phyloP scores from a whole-genome alignment of 2,113 vertebrate genomes.

The Empidonax alnorum region DNA sequence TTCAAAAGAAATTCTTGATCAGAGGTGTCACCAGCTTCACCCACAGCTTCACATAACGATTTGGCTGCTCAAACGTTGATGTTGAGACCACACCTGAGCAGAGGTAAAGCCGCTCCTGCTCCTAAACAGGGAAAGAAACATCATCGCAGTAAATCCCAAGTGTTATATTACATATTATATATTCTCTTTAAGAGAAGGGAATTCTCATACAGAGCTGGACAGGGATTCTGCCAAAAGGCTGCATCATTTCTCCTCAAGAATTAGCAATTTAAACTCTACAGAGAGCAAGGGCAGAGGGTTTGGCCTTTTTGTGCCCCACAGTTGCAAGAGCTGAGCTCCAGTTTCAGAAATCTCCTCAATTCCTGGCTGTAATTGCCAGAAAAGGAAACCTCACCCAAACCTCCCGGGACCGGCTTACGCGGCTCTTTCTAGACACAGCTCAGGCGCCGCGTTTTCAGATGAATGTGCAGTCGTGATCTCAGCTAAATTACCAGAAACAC shows the following conservation, averaged over 20 bases:
- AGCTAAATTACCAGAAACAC: conserved; percentile 71
- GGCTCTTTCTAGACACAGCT: conserved; percentile 54
- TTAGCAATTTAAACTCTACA: not conserved
- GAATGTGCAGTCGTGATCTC: conserved; percentile 52
- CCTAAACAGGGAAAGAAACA: conserved; percentile 72
- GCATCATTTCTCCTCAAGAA: not conserved
- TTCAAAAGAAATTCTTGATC: conserved; percentile 98
- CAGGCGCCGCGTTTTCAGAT: conserved; percentile 23
- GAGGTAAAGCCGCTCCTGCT: conserved; percentile 88
- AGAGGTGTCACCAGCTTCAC: conserved; percentile 93
- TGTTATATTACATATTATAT: not conserved
- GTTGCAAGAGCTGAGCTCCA: not conserved
- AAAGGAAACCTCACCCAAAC: conserved; percentile 34
- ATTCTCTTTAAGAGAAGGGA: not conserved
- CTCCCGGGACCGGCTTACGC: not conserved
- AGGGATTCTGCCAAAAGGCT: not conserved
- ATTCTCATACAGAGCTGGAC: not conserved
- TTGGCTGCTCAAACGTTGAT: conserved; percentile 88
- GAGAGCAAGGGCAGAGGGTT: not conserved
- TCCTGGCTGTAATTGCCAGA: conserved; percentile 7
- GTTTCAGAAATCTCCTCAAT: not conserved
- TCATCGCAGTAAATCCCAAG: not conserved
- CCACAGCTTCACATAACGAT: conserved; percentile 92
- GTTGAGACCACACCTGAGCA: conserved; percentile 82
- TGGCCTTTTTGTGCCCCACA: not conserved